Evolutionary conservation across 1,140 invertebrate species (phyloP), one percentile per base, ranked within the genome.

Genomic region (Mactra quadrangularis): DNA sequence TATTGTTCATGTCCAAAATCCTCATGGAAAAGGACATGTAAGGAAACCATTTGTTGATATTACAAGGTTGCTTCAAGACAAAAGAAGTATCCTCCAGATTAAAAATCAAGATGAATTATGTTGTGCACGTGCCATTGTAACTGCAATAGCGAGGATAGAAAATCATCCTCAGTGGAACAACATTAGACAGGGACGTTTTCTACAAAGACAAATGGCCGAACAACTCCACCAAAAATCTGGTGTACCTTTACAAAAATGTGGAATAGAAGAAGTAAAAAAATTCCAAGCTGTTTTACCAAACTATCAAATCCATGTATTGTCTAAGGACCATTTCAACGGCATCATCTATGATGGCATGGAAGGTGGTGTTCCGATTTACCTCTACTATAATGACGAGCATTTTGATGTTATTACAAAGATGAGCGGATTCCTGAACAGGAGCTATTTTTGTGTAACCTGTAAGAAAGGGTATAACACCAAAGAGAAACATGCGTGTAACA

Each of bases 391-490:
- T n/a, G 71, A 57, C 22, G 31, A 57, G 22, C 71, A 74, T 38
- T 59, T 27, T 59, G 64, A 68, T 31, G 35, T 72, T n/a, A 72
- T 72, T 13, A 74, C 52, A 4, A 74, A 41, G 22, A 68, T 68
- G 64, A 22, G 11, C 3, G 64, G 64, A 25, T 41, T 68, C 31
- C 35, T 41, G 2, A 74, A 74, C 29, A 3, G 71, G 2, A 74
- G 71, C 31, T 74, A 74, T 19, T 74, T 74, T 41, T 74, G 71
- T 59, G 0, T 38, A 35, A 35, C 15, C 0, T 72, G 70, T 35
- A 72, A 55, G n/a, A 72, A 55, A 72, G 70, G 70, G 1, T 72
- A 72, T 29, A 57, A 72, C 31, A 53, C 47, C 29, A 72, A 72
- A 35, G 70, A 72, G 55, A 29, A 22, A 55, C 70, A 72, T 53